Evolutionary conservation across 1,140 invertebrate species (phyloP).

Genomic region (Solenopsis invicta): DNA sequence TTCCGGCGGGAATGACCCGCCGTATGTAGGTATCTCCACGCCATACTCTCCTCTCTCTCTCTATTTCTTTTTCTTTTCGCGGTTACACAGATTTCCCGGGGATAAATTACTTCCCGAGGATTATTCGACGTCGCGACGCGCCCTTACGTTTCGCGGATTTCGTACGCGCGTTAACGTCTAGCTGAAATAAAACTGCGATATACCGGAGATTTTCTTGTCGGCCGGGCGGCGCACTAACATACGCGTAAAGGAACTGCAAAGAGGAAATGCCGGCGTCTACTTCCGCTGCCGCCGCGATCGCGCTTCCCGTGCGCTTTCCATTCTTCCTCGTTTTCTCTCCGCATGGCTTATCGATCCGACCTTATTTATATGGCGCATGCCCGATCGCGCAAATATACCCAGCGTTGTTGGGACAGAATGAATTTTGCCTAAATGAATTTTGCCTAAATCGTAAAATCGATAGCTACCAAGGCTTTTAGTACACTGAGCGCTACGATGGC

Average conservation of each 20-base stretch:
- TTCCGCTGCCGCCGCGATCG: constrained; percentile 38
- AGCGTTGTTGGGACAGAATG: constrained; percentile 32
- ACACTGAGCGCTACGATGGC: not conserved
- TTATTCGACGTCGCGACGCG: constrained; percentile 66
- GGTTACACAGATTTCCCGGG: constrained; percentile 64
- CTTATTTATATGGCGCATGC: constrained; percentile 63
- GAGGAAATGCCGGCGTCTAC: constrained; percentile 34
- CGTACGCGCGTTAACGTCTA: constrained; percentile 43
- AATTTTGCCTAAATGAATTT: constrained; percentile 61
- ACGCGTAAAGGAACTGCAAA: constrained; percentile 21
- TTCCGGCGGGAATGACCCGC: constrained; percentile 28
- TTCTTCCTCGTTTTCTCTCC: constrained; percentile 51
- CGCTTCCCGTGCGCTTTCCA: constrained; percentile 40
- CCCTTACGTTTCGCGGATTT: constrained; percentile 61
- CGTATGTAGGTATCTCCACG: constrained; percentile 30
- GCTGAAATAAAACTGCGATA: constrained; percentile 64
- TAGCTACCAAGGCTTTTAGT: constrained; percentile 1
- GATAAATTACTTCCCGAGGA: constrained; percentile 72
- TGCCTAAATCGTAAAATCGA: constrained; percentile 56
- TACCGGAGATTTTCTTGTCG: constrained; percentile 52
- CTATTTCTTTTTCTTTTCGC: constrained; percentile 31
- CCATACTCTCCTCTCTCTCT: not conserved
- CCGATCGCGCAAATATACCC: constrained; percentile 56
- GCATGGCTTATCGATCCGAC: constrained; percentile 57
- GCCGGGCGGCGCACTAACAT: constrained; percentile 2